phyloP scores from a whole-genome alignment of 2,888 invertebrate species.

The Dynastes tityus region DNA sequence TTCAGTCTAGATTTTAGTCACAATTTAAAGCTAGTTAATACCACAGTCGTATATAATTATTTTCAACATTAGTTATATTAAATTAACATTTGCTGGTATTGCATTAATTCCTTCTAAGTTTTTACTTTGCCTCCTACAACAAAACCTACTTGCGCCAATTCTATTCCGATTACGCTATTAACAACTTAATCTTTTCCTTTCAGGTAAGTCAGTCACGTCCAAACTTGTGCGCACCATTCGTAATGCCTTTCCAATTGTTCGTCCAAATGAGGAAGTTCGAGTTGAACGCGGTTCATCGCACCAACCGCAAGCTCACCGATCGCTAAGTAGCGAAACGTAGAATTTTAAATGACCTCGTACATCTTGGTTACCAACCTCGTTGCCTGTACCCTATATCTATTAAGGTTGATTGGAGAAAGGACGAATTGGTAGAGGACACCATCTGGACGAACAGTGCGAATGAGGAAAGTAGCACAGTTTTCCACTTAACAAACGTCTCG shows the following conservation, averaged over 20 bases:
- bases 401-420: conserved; percentile 10
- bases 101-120: not conserved
- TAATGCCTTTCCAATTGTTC: conserved; percentile 18
- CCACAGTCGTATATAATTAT: too few species aligned
- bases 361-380: not conserved
- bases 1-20: too few species aligned
- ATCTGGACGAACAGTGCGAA: conserved; percentile 10
- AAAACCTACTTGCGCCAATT: not conserved
- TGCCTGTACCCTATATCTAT: not conserved
- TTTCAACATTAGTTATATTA: not conserved
- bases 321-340: conserved; percentile 14
- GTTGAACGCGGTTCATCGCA: not conserved
- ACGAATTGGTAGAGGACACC: not conserved
- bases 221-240: not conserved
- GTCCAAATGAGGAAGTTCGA: conserved; percentile 8
- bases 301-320: not conserved
- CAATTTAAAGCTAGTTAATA: too few species aligned
- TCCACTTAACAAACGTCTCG: not conserved
- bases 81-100: not conserved
- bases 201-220: conserved; percentile 24
- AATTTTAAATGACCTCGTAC: conserved; percentile 22
- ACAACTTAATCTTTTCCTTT: conserved; percentile 6
- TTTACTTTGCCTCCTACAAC: not conserved
- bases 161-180: not conserved
- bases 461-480: not conserved